Conservation (phyloP, 2,888 invertebrate genomes). For the Epicampocera succincta region DNA sequence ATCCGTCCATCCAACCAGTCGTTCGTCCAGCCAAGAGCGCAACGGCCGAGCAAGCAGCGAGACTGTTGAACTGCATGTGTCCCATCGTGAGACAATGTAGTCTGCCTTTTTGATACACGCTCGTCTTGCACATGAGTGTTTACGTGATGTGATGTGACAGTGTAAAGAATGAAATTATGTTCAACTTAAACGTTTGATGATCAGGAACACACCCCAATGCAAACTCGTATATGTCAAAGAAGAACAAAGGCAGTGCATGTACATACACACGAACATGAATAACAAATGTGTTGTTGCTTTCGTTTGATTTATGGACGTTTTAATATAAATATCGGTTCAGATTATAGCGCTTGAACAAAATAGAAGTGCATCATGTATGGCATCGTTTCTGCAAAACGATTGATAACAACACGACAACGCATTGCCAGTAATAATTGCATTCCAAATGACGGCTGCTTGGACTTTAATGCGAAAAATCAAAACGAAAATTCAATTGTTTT, state of each 20-base stretch:
- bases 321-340: constrained; percentile 59
- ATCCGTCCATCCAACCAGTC: neutral
- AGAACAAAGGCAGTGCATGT: neutral
- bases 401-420: neutral
- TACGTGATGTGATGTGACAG: constrained; percentile 67
- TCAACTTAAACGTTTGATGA: constrained; percentile 63
- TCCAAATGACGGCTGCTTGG: no score
- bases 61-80: constrained; percentile 31
- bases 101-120: constrained; percentile 47
- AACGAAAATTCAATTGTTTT: no score
- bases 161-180: constrained; percentile 63
- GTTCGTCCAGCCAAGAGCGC: constrained; percentile 19
- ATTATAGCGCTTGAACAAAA: constrained; percentile 39
- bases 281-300: constrained; percentile 41
- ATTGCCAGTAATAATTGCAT: no score
- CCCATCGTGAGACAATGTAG: constrained; percentile 60
- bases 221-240: neutral
- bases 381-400: constrained; percentile 24
- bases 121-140: constrained; percentile 63
- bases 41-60: constrained; percentile 21
- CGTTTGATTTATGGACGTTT: constrained; percentile 48
- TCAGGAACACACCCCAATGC: constrained; percentile 42
- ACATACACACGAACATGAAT: neutral
- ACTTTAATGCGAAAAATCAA: no score
- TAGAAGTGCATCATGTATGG: constrained; percentile 25